Conservation (phyloP, 2,888 invertebrate genomes). For the Drosophila stalkeri region DNA sequence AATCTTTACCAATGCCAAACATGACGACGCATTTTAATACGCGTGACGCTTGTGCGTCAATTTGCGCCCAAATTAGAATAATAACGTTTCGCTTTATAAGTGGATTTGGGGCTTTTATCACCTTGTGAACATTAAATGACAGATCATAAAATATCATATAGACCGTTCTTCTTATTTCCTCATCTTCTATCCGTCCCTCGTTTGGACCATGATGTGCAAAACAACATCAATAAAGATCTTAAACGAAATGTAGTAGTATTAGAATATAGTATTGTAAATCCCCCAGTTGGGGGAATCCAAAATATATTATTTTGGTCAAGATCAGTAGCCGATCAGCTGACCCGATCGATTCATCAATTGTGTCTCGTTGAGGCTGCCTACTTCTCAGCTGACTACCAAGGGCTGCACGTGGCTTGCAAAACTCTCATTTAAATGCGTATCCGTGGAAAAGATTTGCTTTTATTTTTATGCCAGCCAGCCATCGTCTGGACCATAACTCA, state of each 20-base stretch:
- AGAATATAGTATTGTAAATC: constrained; percentile 23
- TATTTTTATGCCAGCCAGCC: constrained; percentile 8
- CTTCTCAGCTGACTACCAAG: constrained; percentile 10
- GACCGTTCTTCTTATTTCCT: constrained; percentile 5
- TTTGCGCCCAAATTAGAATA: constrained; percentile 24
- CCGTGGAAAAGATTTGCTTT: constrained; percentile 32
- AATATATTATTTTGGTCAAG: constrained; percentile 7
- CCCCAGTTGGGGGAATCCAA: constrained; percentile 5
- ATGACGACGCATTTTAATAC: constrained; percentile 23
- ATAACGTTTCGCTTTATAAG: constrained; percentile 12
- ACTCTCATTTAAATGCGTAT: constrained; percentile 24
- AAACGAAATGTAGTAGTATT: too few species aligned
- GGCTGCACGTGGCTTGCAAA: constrained; percentile 20
- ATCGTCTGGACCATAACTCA: constrained; percentile 59
- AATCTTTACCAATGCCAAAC: constrained; percentile 3
- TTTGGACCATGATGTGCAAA: background rate
- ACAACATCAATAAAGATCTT: background rate
- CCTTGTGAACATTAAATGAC: constrained; percentile 35
- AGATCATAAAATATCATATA: constrained; percentile 53
- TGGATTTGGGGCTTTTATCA: constrained; percentile 36
- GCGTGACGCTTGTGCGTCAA: constrained; percentile 41
- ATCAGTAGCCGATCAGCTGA: constrained; percentile 24
- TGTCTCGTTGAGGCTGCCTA: constrained; percentile 9
- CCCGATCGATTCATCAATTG: background rate
- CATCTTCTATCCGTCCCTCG: background rate